Conservation (phyloP, 2,113 vertebrate species). For the Coreoperca whiteheadi region DNA sequence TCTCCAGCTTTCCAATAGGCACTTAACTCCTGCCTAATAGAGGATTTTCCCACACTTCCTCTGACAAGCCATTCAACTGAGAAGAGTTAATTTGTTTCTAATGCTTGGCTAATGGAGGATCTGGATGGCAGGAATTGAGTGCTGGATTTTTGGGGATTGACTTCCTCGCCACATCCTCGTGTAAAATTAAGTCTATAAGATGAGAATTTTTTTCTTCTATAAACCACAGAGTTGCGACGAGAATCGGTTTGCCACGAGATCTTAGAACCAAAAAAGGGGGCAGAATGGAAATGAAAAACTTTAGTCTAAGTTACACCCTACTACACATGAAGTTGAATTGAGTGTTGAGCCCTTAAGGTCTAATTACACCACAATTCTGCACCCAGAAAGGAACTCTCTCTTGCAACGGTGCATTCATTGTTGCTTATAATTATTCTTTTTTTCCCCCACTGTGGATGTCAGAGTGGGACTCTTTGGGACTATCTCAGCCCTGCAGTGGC, state of each 20-base stretch:
- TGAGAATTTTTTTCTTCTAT: slow-evolving; percentile 43
- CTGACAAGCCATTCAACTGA: slow-evolving; percentile 82
- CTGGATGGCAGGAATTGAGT: slow-evolving; percentile 79
- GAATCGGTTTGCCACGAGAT: slow-evolving; percentile 58
- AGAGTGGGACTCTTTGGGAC: slow-evolving; percentile 67
- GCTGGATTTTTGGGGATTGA: slow-evolving; percentile 75
- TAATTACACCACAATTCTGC: slow-evolving; percentile 45
- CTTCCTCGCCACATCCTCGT: slow-evolving; percentile 64
- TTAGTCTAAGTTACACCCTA: slow-evolving; percentile 49
- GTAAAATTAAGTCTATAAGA: slow-evolving; percentile 69
- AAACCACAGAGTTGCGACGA: slow-evolving; percentile 38
- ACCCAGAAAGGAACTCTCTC: slow-evolving; percentile 36
- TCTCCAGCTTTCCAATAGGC: slow-evolving; percentile 84
- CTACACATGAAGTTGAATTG: slow-evolving; percentile 40
- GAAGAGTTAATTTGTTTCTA: slow-evolving; percentile 87
- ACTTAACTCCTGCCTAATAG: slow-evolving; percentile 86
- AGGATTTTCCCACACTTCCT: slow-evolving; percentile 86
- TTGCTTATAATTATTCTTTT: slow-evolving; percentile 63
- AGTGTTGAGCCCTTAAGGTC: slow-evolving; percentile 45
- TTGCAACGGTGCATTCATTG: slow-evolving; percentile 57
- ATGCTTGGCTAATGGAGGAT: slow-evolving; percentile 87
- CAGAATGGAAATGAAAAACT: slow-evolving; percentile 55
- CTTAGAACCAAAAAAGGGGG: slow-evolving; percentile 1
- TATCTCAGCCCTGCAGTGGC: slow-evolving; percentile 81
- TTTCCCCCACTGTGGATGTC: slow-evolving; percentile 58